A percentile compares a stretch with the other conserved stretches of the same genome.
These are phyloP conservation scores for Grallaria varia DNA, from an alignment of 2,113 vertebrate species.

Conservation along the genomic window DNA sequence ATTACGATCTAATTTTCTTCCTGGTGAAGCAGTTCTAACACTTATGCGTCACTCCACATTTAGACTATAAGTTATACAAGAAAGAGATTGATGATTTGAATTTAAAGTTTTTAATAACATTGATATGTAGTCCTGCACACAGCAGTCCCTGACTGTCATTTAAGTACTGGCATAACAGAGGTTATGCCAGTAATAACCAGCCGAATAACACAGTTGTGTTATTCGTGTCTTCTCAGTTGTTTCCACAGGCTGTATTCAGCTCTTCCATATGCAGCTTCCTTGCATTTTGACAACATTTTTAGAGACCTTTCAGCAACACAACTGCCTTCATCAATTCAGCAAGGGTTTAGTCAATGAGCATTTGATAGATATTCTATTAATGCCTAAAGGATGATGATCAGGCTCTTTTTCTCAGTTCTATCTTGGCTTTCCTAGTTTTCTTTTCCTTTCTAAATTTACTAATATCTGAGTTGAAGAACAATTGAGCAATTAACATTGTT, in stretches of 20 bases:
- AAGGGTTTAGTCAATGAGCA: neutral
- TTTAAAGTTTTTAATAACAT: neutral
- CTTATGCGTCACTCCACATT: neutral
- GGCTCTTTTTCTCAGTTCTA: neutral
- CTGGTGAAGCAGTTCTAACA: neutral
- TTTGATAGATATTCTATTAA: neutral
- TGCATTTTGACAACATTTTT: neutral
- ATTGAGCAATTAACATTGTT: neutral
- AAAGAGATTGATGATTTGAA: neutral
- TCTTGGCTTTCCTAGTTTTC: neutral
- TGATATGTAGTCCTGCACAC: neutral
- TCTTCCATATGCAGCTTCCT: neutral
- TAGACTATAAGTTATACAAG: neutral
- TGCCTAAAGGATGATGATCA: neutral
- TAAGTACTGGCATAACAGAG: neutral
- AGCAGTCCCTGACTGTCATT: neutral
- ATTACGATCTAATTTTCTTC: neutral
- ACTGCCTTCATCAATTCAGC: neutral
- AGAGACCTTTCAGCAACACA: neutral
- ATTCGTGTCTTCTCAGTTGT: neutral
- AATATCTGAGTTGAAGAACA: neutral
- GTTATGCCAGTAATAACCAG: too few relatives aligned
- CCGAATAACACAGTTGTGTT: neutral
- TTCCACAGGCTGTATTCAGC: neutral
- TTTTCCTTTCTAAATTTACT: neutral